Percentiles rank a stretch among this genome's conserved stretches.
phyloP scores from a whole-genome alignment of 1,140 invertebrate species.

The Pygmarrhopalites habei region DNA sequence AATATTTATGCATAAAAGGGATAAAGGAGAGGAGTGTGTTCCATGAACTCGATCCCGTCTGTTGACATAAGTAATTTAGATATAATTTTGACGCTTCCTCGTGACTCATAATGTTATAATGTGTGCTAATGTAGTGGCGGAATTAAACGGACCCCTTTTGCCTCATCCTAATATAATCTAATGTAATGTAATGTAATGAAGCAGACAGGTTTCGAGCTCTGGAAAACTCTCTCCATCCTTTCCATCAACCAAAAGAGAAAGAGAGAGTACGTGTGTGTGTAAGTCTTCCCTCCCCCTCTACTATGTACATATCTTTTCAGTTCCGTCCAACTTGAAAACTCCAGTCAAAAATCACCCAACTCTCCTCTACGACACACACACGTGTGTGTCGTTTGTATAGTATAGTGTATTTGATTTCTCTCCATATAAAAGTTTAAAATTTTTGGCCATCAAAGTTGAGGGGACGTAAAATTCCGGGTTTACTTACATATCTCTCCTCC shows the following conservation, averaged over 20 bases:
- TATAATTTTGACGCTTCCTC: slow-evolving; percentile 16
- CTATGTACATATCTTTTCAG: too few species aligned
- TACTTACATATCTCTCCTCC: too few species aligned
- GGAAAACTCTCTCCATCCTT: not conserved
- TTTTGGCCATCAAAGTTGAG: too few species aligned
- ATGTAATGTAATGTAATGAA: slow-evolving; percentile 24
- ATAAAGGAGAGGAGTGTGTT: not conserved
- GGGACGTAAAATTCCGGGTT: too few species aligned
- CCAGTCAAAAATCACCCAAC: too few species aligned
- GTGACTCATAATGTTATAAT: slow-evolving; percentile 6
- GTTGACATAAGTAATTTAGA: slow-evolving; percentile 26
- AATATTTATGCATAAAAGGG: too few species aligned
- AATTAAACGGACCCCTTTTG: slow-evolving; percentile 26
- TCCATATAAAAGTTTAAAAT: too few species aligned
- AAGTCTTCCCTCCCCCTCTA: not conserved
- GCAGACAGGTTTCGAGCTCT: not conserved
- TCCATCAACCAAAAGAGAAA: not conserved
- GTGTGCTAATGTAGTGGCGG: slow-evolving; percentile 21
- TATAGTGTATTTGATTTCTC: too few species aligned
- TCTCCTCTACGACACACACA: too few species aligned
- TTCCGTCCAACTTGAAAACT: too few species aligned
- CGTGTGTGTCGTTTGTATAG: too few species aligned
- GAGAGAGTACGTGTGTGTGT: not conserved
- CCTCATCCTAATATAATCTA: slow-evolving; percentile 16
- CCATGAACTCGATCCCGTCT: slow-evolving; percentile 5